Conservation (phyloP, 2,113 vertebrate species). For the Rafetus swinhoei region DNA sequence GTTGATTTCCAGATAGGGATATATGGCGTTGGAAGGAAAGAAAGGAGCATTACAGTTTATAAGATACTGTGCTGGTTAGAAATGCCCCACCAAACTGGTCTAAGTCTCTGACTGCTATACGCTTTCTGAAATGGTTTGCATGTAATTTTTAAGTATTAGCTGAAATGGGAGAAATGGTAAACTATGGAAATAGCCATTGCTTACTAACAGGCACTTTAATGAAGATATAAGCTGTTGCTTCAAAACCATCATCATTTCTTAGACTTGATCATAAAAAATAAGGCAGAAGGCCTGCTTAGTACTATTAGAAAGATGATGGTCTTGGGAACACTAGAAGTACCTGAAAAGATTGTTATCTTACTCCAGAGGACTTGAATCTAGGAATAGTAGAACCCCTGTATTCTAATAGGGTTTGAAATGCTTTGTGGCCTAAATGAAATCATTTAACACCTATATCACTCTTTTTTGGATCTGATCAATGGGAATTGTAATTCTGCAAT, state of each 20-base stretch:
- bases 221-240: neutral
- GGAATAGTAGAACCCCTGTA: neutral
- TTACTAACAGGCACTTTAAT: neutral
- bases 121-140: neutral
- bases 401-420: neutral
- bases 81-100: neutral
- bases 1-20: neutral
- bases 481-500: neutral
- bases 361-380: neutral
- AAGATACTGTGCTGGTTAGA: neutral
- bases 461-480: neutral
- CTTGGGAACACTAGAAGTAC: neutral
- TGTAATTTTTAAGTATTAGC: neutral
- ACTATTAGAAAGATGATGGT: neutral
- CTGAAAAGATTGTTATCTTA: neutral
- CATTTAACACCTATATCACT: neutral
- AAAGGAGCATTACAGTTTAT: neutral
- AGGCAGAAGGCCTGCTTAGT: neutral
- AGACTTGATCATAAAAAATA: neutral
- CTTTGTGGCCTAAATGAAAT: accelerated
- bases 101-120: neutral
- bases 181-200: neutral
- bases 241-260: neutral
- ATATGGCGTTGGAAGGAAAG: neutral
- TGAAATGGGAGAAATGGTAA: neutral